phyloP scores from a whole-genome alignment of 2,113 vertebrate genomes.

The Microtus ochrogaster region DNA sequence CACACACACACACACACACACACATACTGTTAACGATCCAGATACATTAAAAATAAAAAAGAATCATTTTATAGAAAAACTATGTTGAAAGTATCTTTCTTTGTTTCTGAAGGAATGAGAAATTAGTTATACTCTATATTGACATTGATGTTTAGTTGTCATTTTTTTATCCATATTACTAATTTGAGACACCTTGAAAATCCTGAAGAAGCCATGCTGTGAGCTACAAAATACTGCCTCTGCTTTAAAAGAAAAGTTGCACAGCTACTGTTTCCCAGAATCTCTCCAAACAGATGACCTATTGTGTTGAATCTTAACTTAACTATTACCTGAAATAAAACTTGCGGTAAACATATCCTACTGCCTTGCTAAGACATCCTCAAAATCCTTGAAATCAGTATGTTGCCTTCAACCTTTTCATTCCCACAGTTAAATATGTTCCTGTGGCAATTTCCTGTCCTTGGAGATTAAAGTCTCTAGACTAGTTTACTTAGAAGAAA shows the following conservation, averaged over 20 bases:
- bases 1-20: no score
- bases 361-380: constrained; percentile 53
- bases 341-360: neutral
- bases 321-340: constrained; percentile 67
- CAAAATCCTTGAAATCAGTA: constrained; percentile 24
- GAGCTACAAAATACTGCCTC: neutral
- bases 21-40: neutral
- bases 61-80: neutral
- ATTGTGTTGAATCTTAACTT: constrained; percentile 23
- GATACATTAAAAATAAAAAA: neutral
- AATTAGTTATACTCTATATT: neutral
- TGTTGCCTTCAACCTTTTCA: constrained; percentile 13
- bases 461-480: constrained; percentile 65
- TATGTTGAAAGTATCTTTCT: constrained; percentile 30
- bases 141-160: neutral
- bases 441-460: constrained; percentile 61
- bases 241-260: neutral
- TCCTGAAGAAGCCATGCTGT: neutral
- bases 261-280: neutral
- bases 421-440: constrained; percentile 48
- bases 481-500: constrained; percentile 50
- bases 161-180: neutral
- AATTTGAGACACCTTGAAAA: constrained; percentile 14
- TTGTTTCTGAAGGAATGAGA: neutral
- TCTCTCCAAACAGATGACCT: neutral